These are phyloP conservation scores for Geopemphigus sp. DNA, from an alignment of 1,140 invertebrate species.

Conservation along the genomic window DNA sequence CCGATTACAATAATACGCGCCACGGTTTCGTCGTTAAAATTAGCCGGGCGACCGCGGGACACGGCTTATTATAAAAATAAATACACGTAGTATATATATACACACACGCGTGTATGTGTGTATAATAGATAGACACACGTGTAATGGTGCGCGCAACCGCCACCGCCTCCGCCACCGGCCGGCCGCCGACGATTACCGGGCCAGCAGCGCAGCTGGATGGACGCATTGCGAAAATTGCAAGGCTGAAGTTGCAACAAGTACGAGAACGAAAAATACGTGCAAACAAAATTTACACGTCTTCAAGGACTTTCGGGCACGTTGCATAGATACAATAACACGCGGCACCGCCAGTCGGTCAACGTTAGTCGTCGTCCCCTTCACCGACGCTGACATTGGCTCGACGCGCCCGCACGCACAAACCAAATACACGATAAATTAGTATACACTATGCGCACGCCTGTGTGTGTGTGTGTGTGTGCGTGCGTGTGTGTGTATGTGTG, in stretches of 20 bases:
- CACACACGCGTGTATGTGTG: no score
- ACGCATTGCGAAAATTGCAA: slow-evolving; percentile 43
- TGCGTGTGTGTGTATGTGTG: no score
- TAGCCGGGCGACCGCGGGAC: background rate
- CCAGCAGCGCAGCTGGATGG: no score
- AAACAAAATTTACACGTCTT: slow-evolving; percentile 9
- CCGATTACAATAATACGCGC: background rate
- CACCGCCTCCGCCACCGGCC: no score
- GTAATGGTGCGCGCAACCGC: background rate
- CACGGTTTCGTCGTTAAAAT: background rate
- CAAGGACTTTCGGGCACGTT: slow-evolving; percentile 33
- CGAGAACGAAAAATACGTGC: background rate
- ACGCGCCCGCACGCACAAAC: background rate
- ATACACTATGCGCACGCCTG: no score
- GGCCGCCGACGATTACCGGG: no score
- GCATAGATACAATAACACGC: background rate
- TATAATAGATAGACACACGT: background rate
- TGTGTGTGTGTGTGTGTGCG: no score
- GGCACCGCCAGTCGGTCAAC: background rate
- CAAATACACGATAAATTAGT: no score
- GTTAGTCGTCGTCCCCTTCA: background rate
- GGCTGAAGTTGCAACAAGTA: slow-evolving; percentile 41
- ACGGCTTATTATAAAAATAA: background rate
- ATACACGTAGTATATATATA: no score
- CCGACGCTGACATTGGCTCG: background rate